Evolutionary conservation across 2,888 invertebrate species (phyloP).

Genomic region (Aphidoletes aphidimyza): DNA sequence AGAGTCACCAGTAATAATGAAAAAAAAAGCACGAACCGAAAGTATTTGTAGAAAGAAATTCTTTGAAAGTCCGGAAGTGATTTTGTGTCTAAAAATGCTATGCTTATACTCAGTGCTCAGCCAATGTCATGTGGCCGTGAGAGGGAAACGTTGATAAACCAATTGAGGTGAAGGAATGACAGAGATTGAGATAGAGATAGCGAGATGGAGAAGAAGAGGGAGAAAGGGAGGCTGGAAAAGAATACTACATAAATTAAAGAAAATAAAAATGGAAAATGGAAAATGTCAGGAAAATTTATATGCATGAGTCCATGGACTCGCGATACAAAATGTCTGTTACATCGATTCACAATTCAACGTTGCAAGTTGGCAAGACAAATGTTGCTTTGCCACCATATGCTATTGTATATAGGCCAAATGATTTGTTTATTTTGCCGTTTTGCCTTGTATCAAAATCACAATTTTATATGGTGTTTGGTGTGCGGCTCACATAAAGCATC

Average conservation of each 20-base stretch:
- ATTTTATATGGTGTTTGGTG: neutral
- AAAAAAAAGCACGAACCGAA: neutral
- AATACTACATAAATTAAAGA: neutral
- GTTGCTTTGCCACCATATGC: neutral
- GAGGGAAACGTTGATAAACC: neutral
- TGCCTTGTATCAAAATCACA: neutral
- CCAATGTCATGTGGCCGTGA: no score
- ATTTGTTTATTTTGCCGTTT: neutral
- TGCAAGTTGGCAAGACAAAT: slow-evolving; percentile 30
- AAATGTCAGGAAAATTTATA: slow-evolving; percentile 49
- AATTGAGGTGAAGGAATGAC: neutral
- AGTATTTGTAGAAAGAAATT: neutral
- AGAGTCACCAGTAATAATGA: neutral
- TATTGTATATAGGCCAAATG: neutral
- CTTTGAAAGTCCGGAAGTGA: neutral
- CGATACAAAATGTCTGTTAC: slow-evolving; percentile 8
- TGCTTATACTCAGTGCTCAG: no score
- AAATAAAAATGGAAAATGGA: slow-evolving; percentile 32
- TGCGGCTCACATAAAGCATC: neutral
- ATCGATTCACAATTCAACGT: slow-evolving; percentile 11
- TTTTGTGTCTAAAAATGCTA: neutral
- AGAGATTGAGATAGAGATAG: neutral
- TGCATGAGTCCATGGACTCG: no score
- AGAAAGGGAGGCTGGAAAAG: neutral
- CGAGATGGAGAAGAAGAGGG: neutral